Conservation (phyloP, 92 coral and sea anemone genomes). For the Bergia puertoricense region DNA sequence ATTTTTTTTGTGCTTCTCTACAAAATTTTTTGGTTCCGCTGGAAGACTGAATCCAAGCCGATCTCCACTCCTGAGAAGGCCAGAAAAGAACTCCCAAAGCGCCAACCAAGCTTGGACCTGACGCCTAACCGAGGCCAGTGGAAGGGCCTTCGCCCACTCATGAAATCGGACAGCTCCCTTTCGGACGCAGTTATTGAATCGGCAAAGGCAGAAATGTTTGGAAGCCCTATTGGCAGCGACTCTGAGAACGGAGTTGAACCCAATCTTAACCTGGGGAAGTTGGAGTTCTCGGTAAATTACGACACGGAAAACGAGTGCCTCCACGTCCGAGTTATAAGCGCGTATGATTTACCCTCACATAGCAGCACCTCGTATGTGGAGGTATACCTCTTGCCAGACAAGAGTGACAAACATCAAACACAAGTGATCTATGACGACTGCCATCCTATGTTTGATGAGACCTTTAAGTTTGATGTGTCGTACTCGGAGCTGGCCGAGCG, state of each 20-base stretch:
- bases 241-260: slow-evolving; percentile 70
- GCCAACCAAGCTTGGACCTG: slow-evolving; percentile 55
- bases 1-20: slow-evolving; percentile 74
- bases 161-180: slow-evolving; percentile 93
- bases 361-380: slow-evolving; percentile 84
- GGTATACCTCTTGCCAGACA: slow-evolving; percentile 74
- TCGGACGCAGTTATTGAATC: slow-evolving; percentile 72
- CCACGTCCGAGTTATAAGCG: slow-evolving; percentile 61
- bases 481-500: slow-evolving; percentile 88
- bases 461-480: slow-evolving; percentile 75
- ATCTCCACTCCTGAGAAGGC: slow-evolving; percentile 29
- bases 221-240: slow-evolving; percentile 71
- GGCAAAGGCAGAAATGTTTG: slow-evolving; percentile 51
- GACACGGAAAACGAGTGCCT: slow-evolving; percentile 78
- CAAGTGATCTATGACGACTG: slow-evolving; percentile 70
- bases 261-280: slow-evolving; percentile 67
- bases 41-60: slow-evolving; percentile 33
- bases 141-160: slow-evolving; percentile 75
- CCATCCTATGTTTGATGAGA: slow-evolving; percentile 82
- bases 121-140: slow-evolving; percentile 58
- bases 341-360: slow-evolving; percentile 59
- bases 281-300: slow-evolving; percentile 75
- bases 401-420: slow-evolving; percentile 78
- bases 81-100: slow-evolving; percentile 43
- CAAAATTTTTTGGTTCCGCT: slow-evolving; percentile 65